Evolutionary conservation across 2,797 vertebrate genomes (phyloP).

Genomic region (Darevskia nairensis): DNA sequence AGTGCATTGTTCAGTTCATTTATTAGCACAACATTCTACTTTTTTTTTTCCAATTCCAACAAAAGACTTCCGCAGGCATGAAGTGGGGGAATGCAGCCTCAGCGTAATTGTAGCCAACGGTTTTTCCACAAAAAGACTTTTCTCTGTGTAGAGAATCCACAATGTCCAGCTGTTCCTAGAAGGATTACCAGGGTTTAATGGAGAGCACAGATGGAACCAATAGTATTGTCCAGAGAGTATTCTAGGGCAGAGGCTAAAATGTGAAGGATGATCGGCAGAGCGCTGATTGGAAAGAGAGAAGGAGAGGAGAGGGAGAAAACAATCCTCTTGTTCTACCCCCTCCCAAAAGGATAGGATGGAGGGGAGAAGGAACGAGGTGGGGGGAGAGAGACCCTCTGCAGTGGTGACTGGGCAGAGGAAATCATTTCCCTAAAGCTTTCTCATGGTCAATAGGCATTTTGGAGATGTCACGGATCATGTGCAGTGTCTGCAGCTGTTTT

Average conservation of each 20-base stretch:
- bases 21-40: constrained; percentile 46
- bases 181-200: constrained; percentile 82
- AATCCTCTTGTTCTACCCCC: constrained; percentile 71
- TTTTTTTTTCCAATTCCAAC: background rate
- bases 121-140: constrained; percentile 64
- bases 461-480: constrained; percentile 69
- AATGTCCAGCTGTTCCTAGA: constrained; percentile 79
- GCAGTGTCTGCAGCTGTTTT: constrained; percentile 71
- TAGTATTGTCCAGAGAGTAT: constrained; percentile 75
- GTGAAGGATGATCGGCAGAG: constrained; percentile 73
- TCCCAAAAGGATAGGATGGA: constrained; percentile 41
- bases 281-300: constrained; percentile 63
- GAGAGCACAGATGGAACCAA: constrained; percentile 80
- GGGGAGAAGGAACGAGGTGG: background rate
- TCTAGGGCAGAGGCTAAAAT: constrained; percentile 77
- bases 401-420: constrained; percentile 62
- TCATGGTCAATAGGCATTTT: constrained; percentile 69
- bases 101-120: constrained; percentile 63
- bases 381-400: constrained; percentile 23
- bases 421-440: constrained; percentile 62
- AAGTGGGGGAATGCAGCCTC: constrained; percentile 48
- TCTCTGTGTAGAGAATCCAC: constrained; percentile 57
- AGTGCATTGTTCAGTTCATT: constrained; percentile 30
- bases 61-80: constrained; percentile 61
- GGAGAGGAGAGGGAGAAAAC: constrained; percentile 24